These are phyloP conservation scores for Aspidapion aeneum DNA, from an alignment of 2,888 invertebrate genomes.

Conservation along the genomic window DNA sequence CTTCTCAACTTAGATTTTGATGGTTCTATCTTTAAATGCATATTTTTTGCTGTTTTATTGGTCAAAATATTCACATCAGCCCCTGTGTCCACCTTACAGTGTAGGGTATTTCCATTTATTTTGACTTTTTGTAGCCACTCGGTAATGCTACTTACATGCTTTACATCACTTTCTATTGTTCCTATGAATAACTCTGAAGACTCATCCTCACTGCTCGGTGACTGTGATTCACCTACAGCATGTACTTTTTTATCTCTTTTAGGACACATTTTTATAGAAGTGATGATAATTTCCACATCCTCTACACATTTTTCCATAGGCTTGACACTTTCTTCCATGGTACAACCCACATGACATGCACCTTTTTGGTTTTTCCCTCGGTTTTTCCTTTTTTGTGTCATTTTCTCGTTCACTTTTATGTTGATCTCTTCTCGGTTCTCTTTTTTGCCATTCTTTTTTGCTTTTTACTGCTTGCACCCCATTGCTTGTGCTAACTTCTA, in stretches of 20 bases:
- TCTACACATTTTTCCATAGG: slow-evolving; percentile 5
- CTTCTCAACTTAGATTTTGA: background rate
- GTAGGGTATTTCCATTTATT: background rate
- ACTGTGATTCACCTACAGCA: too few relatives aligned
- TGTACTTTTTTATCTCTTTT: background rate
- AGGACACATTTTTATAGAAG: background rate
- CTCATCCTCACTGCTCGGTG: too few relatives aligned
- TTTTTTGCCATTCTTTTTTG: background rate
- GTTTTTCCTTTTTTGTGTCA: background rate
- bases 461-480: background rate
- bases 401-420: too few relatives aligned
- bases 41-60: background rate
- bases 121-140: slow-evolving; percentile 1
- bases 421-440: background rate
- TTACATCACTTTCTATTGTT: too few relatives aligned
- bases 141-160: slow-evolving; percentile 2
- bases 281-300: slow-evolving; percentile 5
- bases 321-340: slow-evolving; percentile 6
- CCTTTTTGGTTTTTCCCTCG: background rate
- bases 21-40: background rate
- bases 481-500: background rate
- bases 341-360: slow-evolving; percentile 1
- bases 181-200: too few relatives aligned
- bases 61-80: slow-evolving; percentile 8
- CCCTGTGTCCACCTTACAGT: slow-evolving; percentile 1